phyloP scores from a whole-genome alignment of 2,797 vertebrate genomes.

The Coendou prehensilis region DNA sequence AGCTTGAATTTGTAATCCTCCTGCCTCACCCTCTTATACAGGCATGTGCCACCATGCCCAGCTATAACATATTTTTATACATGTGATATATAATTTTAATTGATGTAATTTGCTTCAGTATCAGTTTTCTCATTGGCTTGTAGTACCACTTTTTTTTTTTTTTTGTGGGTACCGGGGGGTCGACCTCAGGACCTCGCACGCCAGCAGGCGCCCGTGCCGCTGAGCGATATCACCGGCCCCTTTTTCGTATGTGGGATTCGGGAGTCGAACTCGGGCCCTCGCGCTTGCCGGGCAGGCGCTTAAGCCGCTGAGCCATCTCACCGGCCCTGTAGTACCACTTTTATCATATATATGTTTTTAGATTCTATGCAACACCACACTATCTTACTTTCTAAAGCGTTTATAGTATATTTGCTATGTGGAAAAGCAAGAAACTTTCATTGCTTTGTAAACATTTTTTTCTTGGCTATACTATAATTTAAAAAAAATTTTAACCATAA shows the following conservation, averaged over 20 bases:
- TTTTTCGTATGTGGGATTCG: too few relatives aligned
- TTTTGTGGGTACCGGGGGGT: too few relatives aligned
- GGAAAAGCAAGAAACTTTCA: background rate
- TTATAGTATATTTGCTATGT: background rate
- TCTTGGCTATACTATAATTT: background rate
- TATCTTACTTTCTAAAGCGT: constrained; percentile 57
- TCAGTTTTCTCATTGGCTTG: constrained; percentile 17
- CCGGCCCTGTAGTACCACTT: constrained; percentile 42
- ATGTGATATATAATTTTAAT: constrained; percentile 33
- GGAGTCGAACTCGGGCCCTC: too few relatives aligned
- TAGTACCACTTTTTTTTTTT: constrained; percentile 30
- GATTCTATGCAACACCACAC: background rate
- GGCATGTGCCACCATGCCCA: background rate
- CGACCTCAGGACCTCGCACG: too few relatives aligned
- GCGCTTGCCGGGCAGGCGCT: too few relatives aligned
- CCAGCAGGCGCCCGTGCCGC: too few relatives aligned
- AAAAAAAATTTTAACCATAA: background rate
- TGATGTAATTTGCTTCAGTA: background rate
- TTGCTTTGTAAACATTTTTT: constrained; percentile 37
- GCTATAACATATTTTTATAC: background rate
- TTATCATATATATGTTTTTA: constrained; percentile 11
- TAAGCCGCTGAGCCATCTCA: too few relatives aligned
- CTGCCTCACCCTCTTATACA: background rate
- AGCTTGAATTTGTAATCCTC: background rate
- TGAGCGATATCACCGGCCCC: too few relatives aligned